Conservation (phyloP, 2,113 vertebrate species). For the Mustela nigripes region DNA sequence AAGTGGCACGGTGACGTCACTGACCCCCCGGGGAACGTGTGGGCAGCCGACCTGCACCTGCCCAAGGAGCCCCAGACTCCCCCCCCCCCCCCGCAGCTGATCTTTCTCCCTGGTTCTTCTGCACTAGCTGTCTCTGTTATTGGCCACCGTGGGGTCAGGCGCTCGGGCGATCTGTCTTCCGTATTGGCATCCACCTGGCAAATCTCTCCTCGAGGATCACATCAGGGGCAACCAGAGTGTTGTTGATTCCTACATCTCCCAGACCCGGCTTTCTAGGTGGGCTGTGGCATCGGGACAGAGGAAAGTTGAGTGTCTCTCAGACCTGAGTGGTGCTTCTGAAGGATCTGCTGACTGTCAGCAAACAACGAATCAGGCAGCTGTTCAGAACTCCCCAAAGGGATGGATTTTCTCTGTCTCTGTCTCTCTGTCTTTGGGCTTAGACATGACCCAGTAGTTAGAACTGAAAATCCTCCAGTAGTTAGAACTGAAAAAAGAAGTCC, state of each 20-base stretch:
- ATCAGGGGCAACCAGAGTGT: background rate
- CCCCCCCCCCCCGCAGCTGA: accelerated
- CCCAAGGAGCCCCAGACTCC: accelerated
- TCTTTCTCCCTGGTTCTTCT: background rate
- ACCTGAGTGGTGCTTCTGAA: background rate
- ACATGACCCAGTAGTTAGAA: background rate
- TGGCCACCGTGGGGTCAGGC: background rate
- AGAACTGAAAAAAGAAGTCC: background rate
- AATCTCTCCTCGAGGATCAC: background rate
- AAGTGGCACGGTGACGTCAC: accelerated
- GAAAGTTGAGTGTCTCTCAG: background rate
- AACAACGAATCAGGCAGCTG: background rate
- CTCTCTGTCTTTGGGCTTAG: accelerated
- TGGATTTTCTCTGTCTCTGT: background rate
- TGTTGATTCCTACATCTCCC: background rate
- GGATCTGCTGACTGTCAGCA: background rate
- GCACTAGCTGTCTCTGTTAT: background rate
- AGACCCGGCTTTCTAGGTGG: background rate
- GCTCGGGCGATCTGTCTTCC: background rate
- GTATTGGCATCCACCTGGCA: background rate
- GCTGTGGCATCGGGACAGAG: background rate
- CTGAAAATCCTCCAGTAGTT: background rate
- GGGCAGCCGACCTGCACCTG: accelerated
- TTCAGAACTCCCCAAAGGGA: background rate
- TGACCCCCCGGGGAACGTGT: accelerated